Conservation (phyloP, 2,888 invertebrate genomes). For the Mythimna pallens region DNA sequence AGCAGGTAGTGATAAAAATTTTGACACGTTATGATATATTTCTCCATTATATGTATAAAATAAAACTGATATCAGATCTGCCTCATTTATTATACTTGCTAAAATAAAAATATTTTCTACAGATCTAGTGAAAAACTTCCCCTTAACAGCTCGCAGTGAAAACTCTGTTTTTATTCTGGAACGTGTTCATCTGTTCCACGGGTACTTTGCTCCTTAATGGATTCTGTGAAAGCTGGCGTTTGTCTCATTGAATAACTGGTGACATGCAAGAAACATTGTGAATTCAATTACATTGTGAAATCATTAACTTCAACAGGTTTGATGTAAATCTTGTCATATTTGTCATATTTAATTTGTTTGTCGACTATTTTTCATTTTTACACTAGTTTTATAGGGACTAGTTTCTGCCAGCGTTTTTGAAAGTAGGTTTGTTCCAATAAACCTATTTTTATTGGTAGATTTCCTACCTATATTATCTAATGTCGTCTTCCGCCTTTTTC, state of each 20-base stretch:
- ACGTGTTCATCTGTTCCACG: constrained; percentile 32
- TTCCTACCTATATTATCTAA: no score
- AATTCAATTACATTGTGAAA: background rate
- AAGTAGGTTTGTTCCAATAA: no score
- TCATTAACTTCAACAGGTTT: no score
- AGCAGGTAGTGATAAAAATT: no score
- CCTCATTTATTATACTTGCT: background rate
- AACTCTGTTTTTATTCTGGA: constrained; percentile 22
- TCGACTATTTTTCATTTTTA: no score
- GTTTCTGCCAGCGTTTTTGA: no score
- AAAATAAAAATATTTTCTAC: background rate
- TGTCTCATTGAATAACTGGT: constrained; percentile 7
- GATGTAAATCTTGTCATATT: no score
- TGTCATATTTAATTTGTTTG: no score
- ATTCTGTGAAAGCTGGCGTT: background rate
- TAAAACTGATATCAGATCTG: background rate
- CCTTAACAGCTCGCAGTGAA: constrained; percentile 26
- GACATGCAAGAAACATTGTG: background rate
- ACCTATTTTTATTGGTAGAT: no score
- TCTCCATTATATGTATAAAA: background rate
- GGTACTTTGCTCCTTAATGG: constrained; percentile 29
- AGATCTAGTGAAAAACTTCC: background rate
- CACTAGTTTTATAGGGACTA: no score
- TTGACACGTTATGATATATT: no score
- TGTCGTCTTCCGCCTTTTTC: no score